These are phyloP conservation scores for Pterocles burchelli DNA, from an alignment of 2,113 vertebrate species.

Conservation along the genomic window DNA sequence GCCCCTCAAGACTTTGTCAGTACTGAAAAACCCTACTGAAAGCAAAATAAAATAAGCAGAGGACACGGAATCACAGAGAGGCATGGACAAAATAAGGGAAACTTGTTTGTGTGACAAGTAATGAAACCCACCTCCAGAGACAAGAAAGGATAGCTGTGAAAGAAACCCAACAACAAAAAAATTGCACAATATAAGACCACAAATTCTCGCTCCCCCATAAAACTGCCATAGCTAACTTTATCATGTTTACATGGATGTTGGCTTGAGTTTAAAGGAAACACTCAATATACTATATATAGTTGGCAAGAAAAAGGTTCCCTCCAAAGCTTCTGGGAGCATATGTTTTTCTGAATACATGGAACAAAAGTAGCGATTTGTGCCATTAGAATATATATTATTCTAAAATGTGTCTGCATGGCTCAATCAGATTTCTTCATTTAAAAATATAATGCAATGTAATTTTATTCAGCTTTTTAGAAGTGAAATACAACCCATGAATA, in stretches of 20 bases:
- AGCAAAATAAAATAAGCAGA: not conserved
- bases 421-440: slow-evolving; percentile 60
- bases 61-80: not conserved
- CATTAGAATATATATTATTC: slow-evolving; percentile 57
- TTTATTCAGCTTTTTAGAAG: slow-evolving; percentile 68
- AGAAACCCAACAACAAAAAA: not conserved
- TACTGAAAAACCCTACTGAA: not conserved
- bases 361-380: slow-evolving; percentile 55
- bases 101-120: not conserved
- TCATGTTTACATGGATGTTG: slow-evolving; percentile 29
- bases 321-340: slow-evolving; percentile 40
- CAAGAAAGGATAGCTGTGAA: not conserved
- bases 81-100: not conserved
- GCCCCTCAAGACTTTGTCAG: not conserved
- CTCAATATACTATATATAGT: not conserved
- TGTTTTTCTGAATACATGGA: slow-evolving; percentile 61
- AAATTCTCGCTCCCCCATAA: slow-evolving; percentile 7
- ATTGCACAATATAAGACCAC: not conserved
- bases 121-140: not conserved
- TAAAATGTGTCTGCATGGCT: slow-evolving; percentile 46
- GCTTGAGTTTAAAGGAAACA: slow-evolving; percentile 26
- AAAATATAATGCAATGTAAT: slow-evolving; percentile 63
- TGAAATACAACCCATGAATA: slow-evolving; percentile 71
- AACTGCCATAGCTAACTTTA: slow-evolving; percentile 25
- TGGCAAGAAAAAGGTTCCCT: slow-evolving; percentile 19